Evolutionary conservation across 1,140 invertebrate genomes (phyloP).

Genomic region (Drosophila nebulosa): DNA sequence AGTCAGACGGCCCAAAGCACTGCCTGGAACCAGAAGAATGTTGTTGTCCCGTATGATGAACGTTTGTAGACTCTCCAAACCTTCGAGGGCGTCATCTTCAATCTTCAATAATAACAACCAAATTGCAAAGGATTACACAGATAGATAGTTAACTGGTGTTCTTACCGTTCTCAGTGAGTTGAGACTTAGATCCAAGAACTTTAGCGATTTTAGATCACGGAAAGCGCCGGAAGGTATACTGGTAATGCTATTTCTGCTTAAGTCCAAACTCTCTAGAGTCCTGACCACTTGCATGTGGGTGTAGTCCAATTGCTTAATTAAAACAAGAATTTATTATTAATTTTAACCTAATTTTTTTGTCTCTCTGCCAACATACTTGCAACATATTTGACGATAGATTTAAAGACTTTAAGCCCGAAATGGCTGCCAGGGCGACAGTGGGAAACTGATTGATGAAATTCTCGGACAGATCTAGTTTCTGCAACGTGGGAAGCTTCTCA

Average conservation of each 20-base stretch:
- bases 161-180: slow-evolving; percentile 92
- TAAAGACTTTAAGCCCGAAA: slow-evolving; percentile 86
- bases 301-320: slow-evolving; percentile 84
- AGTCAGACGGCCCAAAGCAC: slow-evolving; percentile 88
- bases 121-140: neutral
- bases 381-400: slow-evolving; percentile 93
- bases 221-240: slow-evolving; percentile 91
- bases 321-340: neutral
- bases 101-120: slow-evolving; percentile 84
- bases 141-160: neutral
- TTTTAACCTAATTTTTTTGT: neutral
- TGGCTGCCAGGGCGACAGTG: slow-evolving; percentile 86
- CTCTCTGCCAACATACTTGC: slow-evolving; percentile 69
- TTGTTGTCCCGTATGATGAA: slow-evolving; percentile 94
- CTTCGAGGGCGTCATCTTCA: slow-evolving; percentile 92
- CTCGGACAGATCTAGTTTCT: slow-evolving; percentile 90
- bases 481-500: slow-evolving; percentile 87
- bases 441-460: slow-evolving; percentile 93
- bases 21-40: slow-evolving; percentile 90
- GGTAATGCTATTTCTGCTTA: slow-evolving; percentile 91
- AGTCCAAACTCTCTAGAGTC: slow-evolving; percentile 88
- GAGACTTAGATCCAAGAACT: slow-evolving; percentile 90
- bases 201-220: slow-evolving; percentile 86
- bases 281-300: slow-evolving; percentile 85
- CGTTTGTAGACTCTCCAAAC: slow-evolving; percentile 88